Base-by-base conservation (phyloP, 2,888 invertebrate species). In the Habrosyne pyritoides region DNA sequence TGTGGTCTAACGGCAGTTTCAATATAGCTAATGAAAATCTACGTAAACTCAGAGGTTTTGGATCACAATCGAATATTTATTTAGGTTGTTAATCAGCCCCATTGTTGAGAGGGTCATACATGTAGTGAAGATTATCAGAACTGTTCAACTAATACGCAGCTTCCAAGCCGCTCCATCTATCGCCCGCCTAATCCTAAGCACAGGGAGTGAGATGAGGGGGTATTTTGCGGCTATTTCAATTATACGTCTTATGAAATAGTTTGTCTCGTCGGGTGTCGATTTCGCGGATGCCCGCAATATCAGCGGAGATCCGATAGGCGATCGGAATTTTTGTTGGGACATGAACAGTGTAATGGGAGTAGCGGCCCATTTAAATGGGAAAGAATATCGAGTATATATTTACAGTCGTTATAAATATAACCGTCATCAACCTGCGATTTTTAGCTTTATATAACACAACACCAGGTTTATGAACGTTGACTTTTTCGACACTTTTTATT, bases 201-300 rank as follows among this genome's bases (percentile, higher is more conserved):
- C n/a, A n/a, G 33, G 14, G 53, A 52, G 61, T 30, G 61, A 52
- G 53, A 57, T 52, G 51, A 60, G 57, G 59, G 60, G 73, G 79
- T 81, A 80, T 83, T 76, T 73, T 76, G 79, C 82, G 84, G 89
- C 88, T 84, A 91, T 91, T 90, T 70, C 90, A 90, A 89, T 91
- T 88, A 91, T 90, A 88, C 86, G 86, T 79, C 87, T 90, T 89
- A 91, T 91, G 91, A 89, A 89, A 91, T 90, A 90, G 86, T 50
- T 88, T 84, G 83, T 81, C 81, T 72, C 74, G 75, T 61, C 68
- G 69, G 81, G 76, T 77, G 83, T 75, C 81, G 86, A 79, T 84
- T 81, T 83, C 81, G 82, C 83, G 81, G 77, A 73, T 73, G 72
- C 81, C 81, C 85, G 83, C 83, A 86, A 86, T 82, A 87, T 87